Conservation (phyloP, 2,113 vertebrate species). For the Sakesphorus luctuosus region DNA sequence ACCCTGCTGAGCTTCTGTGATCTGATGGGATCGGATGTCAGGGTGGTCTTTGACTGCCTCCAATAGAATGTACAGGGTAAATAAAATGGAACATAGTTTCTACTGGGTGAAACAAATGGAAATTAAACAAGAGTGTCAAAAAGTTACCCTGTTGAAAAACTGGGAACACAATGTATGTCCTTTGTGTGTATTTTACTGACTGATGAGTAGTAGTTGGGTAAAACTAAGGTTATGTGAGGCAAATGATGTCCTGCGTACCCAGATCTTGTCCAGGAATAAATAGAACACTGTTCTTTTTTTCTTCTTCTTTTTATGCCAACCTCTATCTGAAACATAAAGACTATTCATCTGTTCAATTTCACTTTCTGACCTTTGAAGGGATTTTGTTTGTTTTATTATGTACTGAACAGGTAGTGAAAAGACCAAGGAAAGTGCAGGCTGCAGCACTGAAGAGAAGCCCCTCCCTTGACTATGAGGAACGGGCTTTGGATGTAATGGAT, state of each 20-base stretch:
- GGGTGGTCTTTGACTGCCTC: no score
- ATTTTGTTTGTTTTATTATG: neutral
- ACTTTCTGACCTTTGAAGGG: neutral
- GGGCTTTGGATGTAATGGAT: slow-evolving; percentile 83
- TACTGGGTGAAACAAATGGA: neutral
- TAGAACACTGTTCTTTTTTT: neutral
- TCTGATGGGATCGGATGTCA: no score
- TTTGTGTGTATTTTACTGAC: neutral
- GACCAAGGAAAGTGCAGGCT: slow-evolving; percentile 85
- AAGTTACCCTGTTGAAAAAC: neutral
- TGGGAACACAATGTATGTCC: neutral
- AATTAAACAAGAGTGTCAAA: neutral
- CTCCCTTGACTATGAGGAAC: slow-evolving; percentile 79
- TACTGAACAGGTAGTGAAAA: slow-evolving; percentile 86
- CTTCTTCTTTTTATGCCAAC: no score
- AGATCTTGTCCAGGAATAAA: neutral
- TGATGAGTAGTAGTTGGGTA: neutral
- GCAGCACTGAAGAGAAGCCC: slow-evolving; percentile 75
- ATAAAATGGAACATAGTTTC: neutral
- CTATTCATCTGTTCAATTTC: neutral
- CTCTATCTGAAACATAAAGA: neutral
- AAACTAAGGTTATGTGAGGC: fast-evolving
- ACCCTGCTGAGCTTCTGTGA: no score
- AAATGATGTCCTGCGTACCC: neutral
- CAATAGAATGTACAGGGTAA: neutral